These are phyloP conservation scores for Hypotaenidia philippensis DNA, from an alignment of 2,797 vertebrate species.

Conservation along the genomic window DNA sequence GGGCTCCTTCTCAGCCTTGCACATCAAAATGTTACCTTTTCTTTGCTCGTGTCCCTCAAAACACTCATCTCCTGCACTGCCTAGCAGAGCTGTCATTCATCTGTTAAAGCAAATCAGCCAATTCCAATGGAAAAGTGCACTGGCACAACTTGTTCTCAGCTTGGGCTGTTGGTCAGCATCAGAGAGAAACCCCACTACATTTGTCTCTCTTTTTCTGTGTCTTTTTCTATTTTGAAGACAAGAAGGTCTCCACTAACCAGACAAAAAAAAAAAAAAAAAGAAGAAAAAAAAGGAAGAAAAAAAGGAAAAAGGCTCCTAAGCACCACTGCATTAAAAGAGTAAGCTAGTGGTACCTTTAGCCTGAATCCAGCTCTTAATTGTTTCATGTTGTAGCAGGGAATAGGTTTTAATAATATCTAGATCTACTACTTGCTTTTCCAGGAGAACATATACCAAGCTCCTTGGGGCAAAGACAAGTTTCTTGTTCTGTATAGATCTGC, in stretches of 20 bases:
- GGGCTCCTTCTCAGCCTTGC: background rate
- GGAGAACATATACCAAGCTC: background rate
- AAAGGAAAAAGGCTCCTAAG: background rate
- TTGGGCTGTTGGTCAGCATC: background rate
- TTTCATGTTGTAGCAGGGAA: background rate
- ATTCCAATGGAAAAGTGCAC: background rate
- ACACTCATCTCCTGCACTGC: background rate
- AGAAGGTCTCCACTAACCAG: background rate
- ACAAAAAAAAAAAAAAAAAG: too few relatives aligned
- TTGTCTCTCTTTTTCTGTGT: background rate
- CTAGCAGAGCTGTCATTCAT: background rate
- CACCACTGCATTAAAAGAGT: background rate
- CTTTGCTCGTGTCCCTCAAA: background rate
- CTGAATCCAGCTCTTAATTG: background rate
- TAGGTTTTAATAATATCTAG: conserved; percentile 18
- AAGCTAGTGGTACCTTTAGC: background rate
- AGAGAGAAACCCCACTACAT: background rate
- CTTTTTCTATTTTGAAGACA: background rate
- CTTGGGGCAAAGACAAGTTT: background rate
- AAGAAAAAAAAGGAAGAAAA: background rate
- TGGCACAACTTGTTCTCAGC: background rate
- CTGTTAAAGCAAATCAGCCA: background rate
- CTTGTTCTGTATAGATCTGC: background rate
- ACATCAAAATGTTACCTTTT: background rate
- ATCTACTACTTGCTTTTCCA: conserved; percentile 18